These are phyloP conservation scores for Drosophila sucinea DNA, from an alignment of 1,140 invertebrate species.

Conservation along the genomic window DNA sequence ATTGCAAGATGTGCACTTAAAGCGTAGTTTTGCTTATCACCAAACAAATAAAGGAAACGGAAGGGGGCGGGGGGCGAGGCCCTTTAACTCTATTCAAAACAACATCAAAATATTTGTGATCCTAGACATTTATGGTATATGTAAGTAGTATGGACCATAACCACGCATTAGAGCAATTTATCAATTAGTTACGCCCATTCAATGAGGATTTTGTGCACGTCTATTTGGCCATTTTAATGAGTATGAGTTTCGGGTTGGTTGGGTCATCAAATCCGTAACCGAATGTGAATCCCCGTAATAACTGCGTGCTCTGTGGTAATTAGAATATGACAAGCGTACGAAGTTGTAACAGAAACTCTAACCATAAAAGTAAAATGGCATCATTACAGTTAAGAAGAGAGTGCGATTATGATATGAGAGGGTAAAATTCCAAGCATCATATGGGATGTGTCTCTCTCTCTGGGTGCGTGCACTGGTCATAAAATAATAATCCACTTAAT, in stretches of 20 bases:
- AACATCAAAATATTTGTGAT: conserved; percentile 7
- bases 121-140: background rate
- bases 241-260: conserved; percentile 27
- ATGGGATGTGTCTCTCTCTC: conserved; percentile 25
- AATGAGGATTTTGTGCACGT: conserved; percentile 60
- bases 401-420: conserved; percentile 62
- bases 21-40: conserved; percentile 47
- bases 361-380: conserved; percentile 50
- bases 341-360: conserved; percentile 25
- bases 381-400: conserved; percentile 70
- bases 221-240: conserved; percentile 72
- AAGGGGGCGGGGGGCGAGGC: background rate
- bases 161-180: conserved; percentile 73
- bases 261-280: conserved; percentile 56
- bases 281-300: conserved; percentile 61
- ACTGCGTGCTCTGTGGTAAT: conserved; percentile 73
- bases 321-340: conserved; percentile 69
- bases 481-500: conserved; percentile 82
- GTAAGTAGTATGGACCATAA: conserved; percentile 28
- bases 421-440: background rate
- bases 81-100: background rate
- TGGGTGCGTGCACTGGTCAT: conserved; percentile 72
- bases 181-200: conserved; percentile 77
- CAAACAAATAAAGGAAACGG: background rate
- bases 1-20: conserved; percentile 19